Conservation (phyloP, 2,113 vertebrate genomes). For the Taurulus bubalis region DNA sequence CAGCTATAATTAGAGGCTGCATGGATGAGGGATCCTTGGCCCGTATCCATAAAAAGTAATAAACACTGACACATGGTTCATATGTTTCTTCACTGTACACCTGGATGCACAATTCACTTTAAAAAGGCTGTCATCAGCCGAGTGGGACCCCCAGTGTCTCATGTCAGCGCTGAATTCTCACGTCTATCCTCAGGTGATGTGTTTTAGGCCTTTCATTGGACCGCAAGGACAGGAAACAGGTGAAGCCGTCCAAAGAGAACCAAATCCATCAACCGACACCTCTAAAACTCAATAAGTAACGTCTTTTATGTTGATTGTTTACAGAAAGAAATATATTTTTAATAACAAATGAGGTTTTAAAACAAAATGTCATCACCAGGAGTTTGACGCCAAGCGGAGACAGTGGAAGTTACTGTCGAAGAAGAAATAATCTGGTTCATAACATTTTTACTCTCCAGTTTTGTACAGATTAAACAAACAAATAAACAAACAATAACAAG, state of each 20-base stretch:
- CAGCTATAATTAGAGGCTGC: constrained; percentile 60
- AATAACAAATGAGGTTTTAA: background rate
- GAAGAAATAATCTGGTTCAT: background rate
- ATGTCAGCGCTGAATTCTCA: constrained; percentile 12
- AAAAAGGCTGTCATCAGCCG: constrained; percentile 11
- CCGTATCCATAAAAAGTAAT: constrained; percentile 30
- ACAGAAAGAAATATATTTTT: too few relatives aligned
- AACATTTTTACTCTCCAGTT: background rate
- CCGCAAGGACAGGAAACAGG: background rate
- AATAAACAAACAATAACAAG: too few relatives aligned
- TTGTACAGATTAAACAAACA: too few relatives aligned
- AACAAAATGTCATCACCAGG: background rate
- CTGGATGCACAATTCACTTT: background rate
- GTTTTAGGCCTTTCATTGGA: background rate
- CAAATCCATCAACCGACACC: background rate
- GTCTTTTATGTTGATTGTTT: too few relatives aligned
- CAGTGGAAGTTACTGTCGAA: too few relatives aligned
- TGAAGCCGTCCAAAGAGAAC: background rate
- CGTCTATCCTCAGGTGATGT: constrained; percentile 6
- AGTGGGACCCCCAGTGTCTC: constrained; percentile 8
- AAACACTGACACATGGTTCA: constrained; percentile 43
- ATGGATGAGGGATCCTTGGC: constrained; percentile 30
- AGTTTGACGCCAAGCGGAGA: background rate
- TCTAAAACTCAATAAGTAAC: too few relatives aligned
- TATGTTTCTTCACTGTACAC: constrained; percentile 3